Evolutionary conservation across 1,140 invertebrate species (phyloP), one percentile per base, ranked within the genome.

Genomic region (Trissolcus basalis): DNA sequence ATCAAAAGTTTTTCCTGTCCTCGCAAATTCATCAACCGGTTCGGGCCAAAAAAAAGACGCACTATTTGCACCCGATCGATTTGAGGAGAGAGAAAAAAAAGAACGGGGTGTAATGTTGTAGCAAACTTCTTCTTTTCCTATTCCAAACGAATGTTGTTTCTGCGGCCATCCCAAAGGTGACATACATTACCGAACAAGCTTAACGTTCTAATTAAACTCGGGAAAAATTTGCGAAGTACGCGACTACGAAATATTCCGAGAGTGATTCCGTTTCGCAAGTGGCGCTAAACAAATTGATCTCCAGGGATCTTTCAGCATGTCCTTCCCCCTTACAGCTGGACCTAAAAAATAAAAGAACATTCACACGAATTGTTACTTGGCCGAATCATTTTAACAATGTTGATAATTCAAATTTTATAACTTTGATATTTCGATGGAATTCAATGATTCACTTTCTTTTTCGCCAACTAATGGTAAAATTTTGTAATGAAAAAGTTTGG

Each of bases 1-100:
- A 86, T 86, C 83, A 86, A 87, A 86, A 78, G 75, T 78, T 77
- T 77, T 77, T 47, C 48, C 32, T 58, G 58, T 35, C 48, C 43
- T 14, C 53, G 54, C 67, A 67, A 67, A 77, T 72, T 68, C 75
- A 64, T 65, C 58, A 75, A 55, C 59, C 59, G 68, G 69, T 70
- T 58, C 49, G 43, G 45, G 45, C 59, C 50, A 63, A 53, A 58
- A 63, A 56, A 61, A 67, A 78, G 53, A 74, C 50, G 14, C 49
- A 45, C 55, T 63, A 54, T 43, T 32, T 16, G 9, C 11, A 49
- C 53, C 63, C 59, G 68, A 61, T 58, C 45, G 43, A 19, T 53
- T 53, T 9, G 27, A 39, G 9, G 9, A 39, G 19, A 27, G 6
- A 39, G 9, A 10, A 39, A 39, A 39, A 39, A 39, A 1, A 3